Base-by-base conservation (phyloP, 2,113 vertebrate species). In the Bufo bufo region DNA sequence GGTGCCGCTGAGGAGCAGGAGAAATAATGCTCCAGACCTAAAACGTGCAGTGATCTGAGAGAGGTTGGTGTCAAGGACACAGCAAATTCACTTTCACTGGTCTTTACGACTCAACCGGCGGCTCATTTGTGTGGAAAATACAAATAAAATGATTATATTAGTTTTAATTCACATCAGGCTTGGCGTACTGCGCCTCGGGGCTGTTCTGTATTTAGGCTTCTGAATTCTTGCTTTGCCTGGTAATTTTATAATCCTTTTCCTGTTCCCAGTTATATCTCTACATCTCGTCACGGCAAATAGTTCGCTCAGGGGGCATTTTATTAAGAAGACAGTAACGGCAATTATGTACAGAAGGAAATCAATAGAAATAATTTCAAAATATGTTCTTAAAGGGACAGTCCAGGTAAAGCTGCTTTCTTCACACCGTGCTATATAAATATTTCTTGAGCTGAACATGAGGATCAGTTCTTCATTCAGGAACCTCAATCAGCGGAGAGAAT, bases 131-230 rank as follows among this genome's bases (percentile, higher is more conserved):
- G 75, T 65, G 77, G 74, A 80, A 69, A 87, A 87, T 71, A 87
- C 77, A 80, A 79, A 87, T 87, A 71, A 87, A 87, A 80, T 69
- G 85, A 87, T 80, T 78, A 80, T 69, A 87, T 87, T 87, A 66
- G 61, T 87, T 87, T 80, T 66, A 80, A 87, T 87, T 66, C 77
- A 80, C 47, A 87, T 86, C 33, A 78, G 75, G 75, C 85, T 80
- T 54, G 47, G 61, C 58, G 45, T 47, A 8, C 61, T 58, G 49
- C 50, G 74, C 85, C 85, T 78, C 13, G 13, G 77, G 75, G 77
- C 63, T 80, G 77, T 80, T 80, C 49, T 80, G 77, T 45, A 87
- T 80, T 80, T 87, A 80, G 77, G 74, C 61, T 87, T 80, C 49
- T 71, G 85, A 80, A 80, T 87, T 66, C 52, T 58, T 87, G 65